Conservation (phyloP, 2,797 vertebrate genomes). For the Sebastolobus altivelis region DNA sequence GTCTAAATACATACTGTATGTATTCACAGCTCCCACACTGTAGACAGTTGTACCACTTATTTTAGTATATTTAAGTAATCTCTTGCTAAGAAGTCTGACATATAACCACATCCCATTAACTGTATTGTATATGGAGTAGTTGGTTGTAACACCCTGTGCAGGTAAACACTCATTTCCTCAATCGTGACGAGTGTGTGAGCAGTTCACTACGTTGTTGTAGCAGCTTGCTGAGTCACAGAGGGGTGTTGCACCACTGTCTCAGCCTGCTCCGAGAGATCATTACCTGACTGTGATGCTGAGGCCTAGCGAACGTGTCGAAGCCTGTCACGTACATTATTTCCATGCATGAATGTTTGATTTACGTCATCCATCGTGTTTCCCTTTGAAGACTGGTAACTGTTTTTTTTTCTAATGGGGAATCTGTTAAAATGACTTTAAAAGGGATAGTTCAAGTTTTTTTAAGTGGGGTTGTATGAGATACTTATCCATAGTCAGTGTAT, state of each 20-base stretch:
- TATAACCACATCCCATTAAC: background rate
- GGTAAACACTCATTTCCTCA: constrained; percentile 37
- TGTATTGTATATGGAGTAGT: no score
- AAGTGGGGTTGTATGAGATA: no score
- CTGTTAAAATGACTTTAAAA: background rate
- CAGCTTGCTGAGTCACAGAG: constrained; percentile 63
- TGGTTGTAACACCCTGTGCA: constrained; percentile 11
- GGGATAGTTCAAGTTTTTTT: background rate
- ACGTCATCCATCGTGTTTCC: constrained; percentile 1
- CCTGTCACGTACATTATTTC: constrained; percentile 52
- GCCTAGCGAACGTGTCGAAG: constrained; percentile 34
- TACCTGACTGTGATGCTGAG: constrained; percentile 38
- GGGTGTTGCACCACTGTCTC: constrained; percentile 55
- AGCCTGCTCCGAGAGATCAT: constrained; percentile 39
- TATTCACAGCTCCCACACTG: background rate
- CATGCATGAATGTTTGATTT: constrained; percentile 34
- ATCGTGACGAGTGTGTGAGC: constrained; percentile 27
- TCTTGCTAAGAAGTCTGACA: background rate
- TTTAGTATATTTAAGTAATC: background rate
- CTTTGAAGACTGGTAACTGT: background rate
- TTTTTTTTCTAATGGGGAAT: background rate
- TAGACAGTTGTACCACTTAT: background rate
- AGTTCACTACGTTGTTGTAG: constrained; percentile 1
- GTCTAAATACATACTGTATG: background rate
- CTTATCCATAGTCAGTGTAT: no score